Base-by-base conservation (phyloP, 2,113 vertebrate species). In the Dendrocopos noguchii region DNA sequence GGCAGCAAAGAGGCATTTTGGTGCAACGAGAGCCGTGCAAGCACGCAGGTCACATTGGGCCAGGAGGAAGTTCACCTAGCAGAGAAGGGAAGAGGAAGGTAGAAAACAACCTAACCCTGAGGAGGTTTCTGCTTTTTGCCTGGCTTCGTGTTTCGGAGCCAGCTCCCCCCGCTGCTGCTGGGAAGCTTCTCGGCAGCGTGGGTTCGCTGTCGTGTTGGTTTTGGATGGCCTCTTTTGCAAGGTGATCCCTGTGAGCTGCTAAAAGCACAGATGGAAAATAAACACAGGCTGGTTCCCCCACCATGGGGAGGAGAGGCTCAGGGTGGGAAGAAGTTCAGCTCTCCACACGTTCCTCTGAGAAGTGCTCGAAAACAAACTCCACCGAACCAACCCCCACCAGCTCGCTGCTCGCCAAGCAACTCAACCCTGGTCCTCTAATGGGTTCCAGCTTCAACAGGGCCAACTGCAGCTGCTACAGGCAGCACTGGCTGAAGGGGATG, bases 1-100 rank as follows among this genome's bases (percentile, higher is more conserved):
- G 60, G 31, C 47, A 47, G 74, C 52, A 1, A 33, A 17, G 57
- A 12, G 13, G 44, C 29, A 9, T 0, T 18, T 16, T 2, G 12
- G 57, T 0, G 27, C 63, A 80, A 36, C 20, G 1, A 29, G 3
- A 81, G 71, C 55, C 19, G 34, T 4, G 4, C 34, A 57, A 80
- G 31, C 22, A 34, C 17, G 0, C 17, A 7, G 9, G 4, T 27
- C 1, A 0, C 52, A 2, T 5, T 3, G 4, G 34, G 67, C 31
- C 47, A 34, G 66, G 28, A 77, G 89, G 94, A 94, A 91, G 65
- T 71, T 87, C 85, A 53, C 31, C 59, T 39, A 52, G 9, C 46
- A 7, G 0, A 56, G 66, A 78, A 25, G 71, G 71, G 89, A 89
- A 95, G 87, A 36, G 5, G 9, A 16, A 52, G 36, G 17, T 90